These are phyloP conservation scores for Chloroceryle aenea DNA, from an alignment of 2,113 vertebrate species.

Conservation along the genomic window DNA sequence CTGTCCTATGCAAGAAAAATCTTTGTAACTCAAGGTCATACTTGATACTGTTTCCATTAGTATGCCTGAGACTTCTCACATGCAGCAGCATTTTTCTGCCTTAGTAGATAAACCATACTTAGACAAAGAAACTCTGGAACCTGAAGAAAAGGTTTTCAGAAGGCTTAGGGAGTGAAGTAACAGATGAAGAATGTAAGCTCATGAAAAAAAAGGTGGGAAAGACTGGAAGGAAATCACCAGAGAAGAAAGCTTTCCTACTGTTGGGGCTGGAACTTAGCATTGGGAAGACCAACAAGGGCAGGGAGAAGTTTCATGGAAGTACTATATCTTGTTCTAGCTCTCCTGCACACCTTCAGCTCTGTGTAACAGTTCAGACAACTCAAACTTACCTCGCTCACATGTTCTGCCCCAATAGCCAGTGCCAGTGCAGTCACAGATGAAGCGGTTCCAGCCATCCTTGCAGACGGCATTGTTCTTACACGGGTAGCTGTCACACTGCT, in stretches of 20 bases:
- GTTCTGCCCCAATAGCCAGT: slow-evolving; percentile 93
- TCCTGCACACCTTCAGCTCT: neutral
- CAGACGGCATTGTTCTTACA: slow-evolving; percentile 92
- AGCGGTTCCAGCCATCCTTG: slow-evolving; percentile 97
- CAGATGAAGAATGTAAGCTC: neutral
- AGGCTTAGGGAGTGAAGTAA: neutral
- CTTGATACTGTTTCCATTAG: neutral
- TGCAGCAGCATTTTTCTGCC: neutral
- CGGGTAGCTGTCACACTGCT: slow-evolving; percentile 93
- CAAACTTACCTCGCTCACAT: slow-evolving; percentile 89
- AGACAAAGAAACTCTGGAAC: neutral
- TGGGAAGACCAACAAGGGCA: neutral
- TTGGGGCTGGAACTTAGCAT: neutral
- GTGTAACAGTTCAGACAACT: neutral
- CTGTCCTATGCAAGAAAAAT: neutral
- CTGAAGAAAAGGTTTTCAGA: neutral
- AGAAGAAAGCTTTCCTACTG: neutral
- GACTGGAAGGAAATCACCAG: neutral
- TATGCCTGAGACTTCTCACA: neutral
- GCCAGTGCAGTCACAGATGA: slow-evolving; percentile 94
- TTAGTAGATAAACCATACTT: neutral
- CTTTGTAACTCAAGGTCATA: neutral
- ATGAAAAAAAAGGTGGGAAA: neutral
- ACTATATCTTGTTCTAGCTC: neutral
- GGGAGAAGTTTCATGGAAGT: neutral